Evolutionary conservation across 2,888 invertebrate genomes (phyloP), one percentile per base, ranked within the genome.

Genomic region (Dichetophora obliterata): DNA sequence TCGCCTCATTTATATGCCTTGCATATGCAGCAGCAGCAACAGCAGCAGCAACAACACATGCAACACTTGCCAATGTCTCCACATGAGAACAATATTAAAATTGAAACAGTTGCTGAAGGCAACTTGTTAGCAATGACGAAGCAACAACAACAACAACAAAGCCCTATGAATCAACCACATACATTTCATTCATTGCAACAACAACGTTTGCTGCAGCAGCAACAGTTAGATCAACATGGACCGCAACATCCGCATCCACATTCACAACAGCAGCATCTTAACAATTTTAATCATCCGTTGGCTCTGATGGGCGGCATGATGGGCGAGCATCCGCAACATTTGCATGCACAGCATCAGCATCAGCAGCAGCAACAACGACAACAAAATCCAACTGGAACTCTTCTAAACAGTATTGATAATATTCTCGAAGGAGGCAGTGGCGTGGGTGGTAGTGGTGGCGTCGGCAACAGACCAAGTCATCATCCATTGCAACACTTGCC

Each of bases 301-400:
- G 81, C 86, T 22, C 84, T 87, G 84, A 84, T 87, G 80, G 85
- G 87, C 6, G 87, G 87, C 59, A 86, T 87, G 87, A 86, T 86
- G 83, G 82, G 9, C n/a, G 61, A 83, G 76, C 76, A 78, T 31
- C 79, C 82, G 19, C 86, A 85, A 52, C 86, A 85, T 78, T 83
- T 85, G 24, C 82, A 82, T 52, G 79, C 79, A 22, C 82, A 80
- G 37, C 82, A 80, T 59, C 79, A 79, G 76, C 80, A 80, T 63
- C 73, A 75, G n/a, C n/a, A n/a, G n/a, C n/a, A n/a, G n/a, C 31
- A 31, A 5, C 77, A 59, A 37, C 78, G 78, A 57, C 77, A 52
- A 43, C 78, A 77, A 65, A 77, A 70, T 59, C n/a, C 82, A 77
- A 24, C 82, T 73, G 59, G 82, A 80, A 34, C 83, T 79, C 73